These are phyloP conservation scores for Rhineura floridana DNA, from an alignment of 2,113 vertebrate genomes.

Conservation along the genomic window DNA sequence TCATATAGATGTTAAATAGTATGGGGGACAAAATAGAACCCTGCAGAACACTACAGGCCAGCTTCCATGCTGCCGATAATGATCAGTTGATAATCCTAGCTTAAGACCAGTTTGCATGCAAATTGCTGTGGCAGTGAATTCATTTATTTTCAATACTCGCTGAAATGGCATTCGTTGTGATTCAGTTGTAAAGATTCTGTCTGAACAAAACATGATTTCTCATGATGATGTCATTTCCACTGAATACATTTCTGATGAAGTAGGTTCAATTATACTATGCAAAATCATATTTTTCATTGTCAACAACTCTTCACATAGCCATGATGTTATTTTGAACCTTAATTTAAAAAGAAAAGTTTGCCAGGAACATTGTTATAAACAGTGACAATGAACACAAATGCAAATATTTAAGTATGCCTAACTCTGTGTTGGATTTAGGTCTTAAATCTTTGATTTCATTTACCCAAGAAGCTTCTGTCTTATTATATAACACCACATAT, in stretches of 20 bases:
- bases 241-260: neutral
- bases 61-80: too few relatives aligned
- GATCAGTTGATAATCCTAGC: neutral
- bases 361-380: neutral
- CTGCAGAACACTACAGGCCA: too few relatives aligned
- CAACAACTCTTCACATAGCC: neutral
- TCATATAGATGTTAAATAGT: too few relatives aligned
- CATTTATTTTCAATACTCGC: neutral
- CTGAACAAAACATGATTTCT: too few relatives aligned
- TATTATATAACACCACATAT: neutral
- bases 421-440: neutral
- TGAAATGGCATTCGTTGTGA: neutral
- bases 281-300: neutral
- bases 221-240: neutral
- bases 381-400: neutral
- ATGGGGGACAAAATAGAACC: too few relatives aligned
- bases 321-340: neutral
- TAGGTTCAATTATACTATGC: neutral
- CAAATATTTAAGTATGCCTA: too few relatives aligned
- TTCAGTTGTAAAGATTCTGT: neutral
- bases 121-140: neutral
- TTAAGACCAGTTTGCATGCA: neutral
- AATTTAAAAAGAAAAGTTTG: neutral
- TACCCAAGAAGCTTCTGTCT: rapidly evolving
- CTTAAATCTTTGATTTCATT: neutral